These are phyloP conservation scores for Ganaspis brasiliensis DNA, from an alignment of 2,888 invertebrate genomes.

Conservation along the genomic window DNA sequence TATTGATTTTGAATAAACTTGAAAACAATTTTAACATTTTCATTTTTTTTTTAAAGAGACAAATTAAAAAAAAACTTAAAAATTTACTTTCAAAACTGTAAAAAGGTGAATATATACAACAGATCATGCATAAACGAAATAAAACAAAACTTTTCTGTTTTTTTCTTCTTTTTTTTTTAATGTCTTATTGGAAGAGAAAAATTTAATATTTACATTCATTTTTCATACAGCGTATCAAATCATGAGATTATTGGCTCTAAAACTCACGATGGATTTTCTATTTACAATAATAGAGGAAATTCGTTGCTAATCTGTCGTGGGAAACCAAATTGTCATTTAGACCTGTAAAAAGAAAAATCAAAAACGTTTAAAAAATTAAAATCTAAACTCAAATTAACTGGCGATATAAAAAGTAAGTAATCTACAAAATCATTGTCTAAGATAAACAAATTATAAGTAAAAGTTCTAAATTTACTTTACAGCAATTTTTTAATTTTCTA, in stretches of 20 bases:
- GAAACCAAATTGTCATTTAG: constrained; percentile 68
- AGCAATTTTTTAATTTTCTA: too few species aligned
- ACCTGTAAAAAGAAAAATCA: constrained; percentile 75
- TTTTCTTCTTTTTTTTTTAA: neutral
- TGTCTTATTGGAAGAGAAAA: constrained; percentile 9
- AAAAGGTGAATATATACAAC: too few species aligned
- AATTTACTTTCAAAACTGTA: too few species aligned
- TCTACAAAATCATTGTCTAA: too few species aligned
- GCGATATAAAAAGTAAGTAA: too few species aligned
- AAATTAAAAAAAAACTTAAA: too few species aligned
- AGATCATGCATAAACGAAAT: neutral
- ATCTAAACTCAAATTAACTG: neutral
- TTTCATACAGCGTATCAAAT: constrained; percentile 45
- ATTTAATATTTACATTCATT: constrained; percentile 57
- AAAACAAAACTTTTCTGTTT: neutral
- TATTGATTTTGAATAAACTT: too few species aligned
- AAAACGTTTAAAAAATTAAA: constrained; percentile 45
- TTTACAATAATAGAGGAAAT: constrained; percentile 68
- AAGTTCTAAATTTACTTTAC: too few species aligned
- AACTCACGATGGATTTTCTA: constrained; percentile 62
- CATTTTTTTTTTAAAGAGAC: too few species aligned
- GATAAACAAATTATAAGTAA: too few species aligned
- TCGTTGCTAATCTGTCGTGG: constrained; percentile 68
- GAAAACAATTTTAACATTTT: too few species aligned
- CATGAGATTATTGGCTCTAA: constrained; percentile 45